Evolutionary conservation across 2,797 vertebrate genomes (phyloP).

Genomic region (Cirrhinus mrigala): DNA sequence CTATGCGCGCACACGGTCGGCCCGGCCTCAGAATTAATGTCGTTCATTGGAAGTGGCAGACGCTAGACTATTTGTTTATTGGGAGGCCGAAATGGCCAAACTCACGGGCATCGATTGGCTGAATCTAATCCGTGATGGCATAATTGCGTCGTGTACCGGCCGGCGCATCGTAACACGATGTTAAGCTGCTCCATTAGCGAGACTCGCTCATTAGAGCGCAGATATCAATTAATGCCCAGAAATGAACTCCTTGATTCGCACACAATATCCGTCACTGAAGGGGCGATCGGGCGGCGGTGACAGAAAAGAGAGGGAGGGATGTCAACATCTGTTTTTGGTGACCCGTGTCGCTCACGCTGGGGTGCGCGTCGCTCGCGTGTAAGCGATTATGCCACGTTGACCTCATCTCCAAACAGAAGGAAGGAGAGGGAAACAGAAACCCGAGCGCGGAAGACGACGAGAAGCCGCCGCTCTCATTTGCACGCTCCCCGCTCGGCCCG

Average conservation of each 20-base stretch:
- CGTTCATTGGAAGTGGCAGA: slow-evolving; percentile 41
- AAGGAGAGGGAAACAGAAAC: background rate
- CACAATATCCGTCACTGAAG: slow-evolving; percentile 52
- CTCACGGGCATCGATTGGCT: slow-evolving; percentile 37
- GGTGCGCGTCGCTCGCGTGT: slow-evolving; percentile 67
- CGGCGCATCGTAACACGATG: slow-evolving; percentile 39
- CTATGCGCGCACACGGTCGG: background rate
- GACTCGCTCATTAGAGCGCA: slow-evolving; percentile 50
- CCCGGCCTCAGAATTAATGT: slow-evolving; percentile 3
- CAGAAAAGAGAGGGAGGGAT: slow-evolving; percentile 71
- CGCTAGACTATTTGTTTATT: slow-evolving; percentile 43
- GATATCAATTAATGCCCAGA: slow-evolving; percentile 70
- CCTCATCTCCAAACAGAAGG: slow-evolving; percentile 50
- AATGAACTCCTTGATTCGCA: slow-evolving; percentile 47
- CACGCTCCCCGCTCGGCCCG: slow-evolving; percentile 65
- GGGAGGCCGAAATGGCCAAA: slow-evolving; percentile 7
- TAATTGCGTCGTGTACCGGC: slow-evolving; percentile 33
- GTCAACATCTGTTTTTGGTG: slow-evolving; percentile 68
- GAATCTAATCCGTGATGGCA: slow-evolving; percentile 45
- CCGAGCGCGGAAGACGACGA: slow-evolving; percentile 3
- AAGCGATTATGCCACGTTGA: slow-evolving; percentile 68
- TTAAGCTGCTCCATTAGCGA: slow-evolving; percentile 43
- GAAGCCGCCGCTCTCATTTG: slow-evolving; percentile 61
- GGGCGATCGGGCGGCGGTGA: slow-evolving; percentile 7
- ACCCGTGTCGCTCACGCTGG: slow-evolving; percentile 66